Conservation (phyloP, 2,888 invertebrate genomes). For the Rotaria sp. region DNA sequence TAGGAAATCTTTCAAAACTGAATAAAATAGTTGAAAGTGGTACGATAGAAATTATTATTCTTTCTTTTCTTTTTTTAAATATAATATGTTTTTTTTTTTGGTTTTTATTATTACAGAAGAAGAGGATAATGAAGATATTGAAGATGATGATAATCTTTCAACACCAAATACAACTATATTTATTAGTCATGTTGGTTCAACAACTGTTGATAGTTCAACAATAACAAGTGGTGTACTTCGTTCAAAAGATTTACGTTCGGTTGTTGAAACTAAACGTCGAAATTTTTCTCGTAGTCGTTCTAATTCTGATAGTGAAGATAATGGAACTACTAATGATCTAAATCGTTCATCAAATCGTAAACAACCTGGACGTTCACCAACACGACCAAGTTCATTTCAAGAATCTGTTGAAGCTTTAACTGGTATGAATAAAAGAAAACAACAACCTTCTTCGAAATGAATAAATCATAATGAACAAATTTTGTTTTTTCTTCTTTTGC, state of each 20-base stretch:
- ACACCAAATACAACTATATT: not conserved
- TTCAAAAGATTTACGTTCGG: constrained; percentile 12
- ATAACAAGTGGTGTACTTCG: not conserved
- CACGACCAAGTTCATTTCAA: not conserved
- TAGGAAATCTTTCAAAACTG: not conserved
- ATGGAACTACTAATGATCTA: not conserved
- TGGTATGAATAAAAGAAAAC: not conserved
- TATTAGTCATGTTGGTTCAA: not conserved
- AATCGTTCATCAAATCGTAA: not conserved
- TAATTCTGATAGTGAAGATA: not conserved
- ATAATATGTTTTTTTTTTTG: not conserved
- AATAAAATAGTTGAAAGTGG: constrained; percentile 30
- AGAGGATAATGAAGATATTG: not conserved
- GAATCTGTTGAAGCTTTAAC: not conserved
- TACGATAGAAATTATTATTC: not conserved
- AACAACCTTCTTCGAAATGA: no score
- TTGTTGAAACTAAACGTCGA: not conserved
- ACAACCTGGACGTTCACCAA: not conserved
- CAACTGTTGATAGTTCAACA: not conserved
- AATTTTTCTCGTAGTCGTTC: constrained; percentile 25
- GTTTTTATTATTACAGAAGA: not conserved
- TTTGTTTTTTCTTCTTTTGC: not conserved
- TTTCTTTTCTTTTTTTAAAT: no score
- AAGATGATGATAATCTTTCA: not conserved
- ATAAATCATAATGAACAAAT: no score